A percentile compares a stretch with the other conserved stretches of the same genome.
phyloP scores from a whole-genome alignment of 2,888 invertebrate genomes.

The Thalpophila matura region DNA sequence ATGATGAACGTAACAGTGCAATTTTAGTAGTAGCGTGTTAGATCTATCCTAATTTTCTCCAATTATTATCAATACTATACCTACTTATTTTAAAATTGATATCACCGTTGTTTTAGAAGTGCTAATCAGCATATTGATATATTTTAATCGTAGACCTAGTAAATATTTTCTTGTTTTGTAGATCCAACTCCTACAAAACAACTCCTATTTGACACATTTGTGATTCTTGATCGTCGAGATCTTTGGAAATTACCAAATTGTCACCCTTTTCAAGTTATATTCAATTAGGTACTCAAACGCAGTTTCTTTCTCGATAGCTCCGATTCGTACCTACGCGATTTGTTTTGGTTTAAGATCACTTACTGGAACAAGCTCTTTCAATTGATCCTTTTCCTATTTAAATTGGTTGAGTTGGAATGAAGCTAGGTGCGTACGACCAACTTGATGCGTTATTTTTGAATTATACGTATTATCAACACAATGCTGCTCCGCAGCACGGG shows the following conservation, averaged over 20 bases:
- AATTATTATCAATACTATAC: not conserved
- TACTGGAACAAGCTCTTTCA: too few species aligned
- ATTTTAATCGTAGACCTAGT: not conserved
- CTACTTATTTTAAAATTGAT: not conserved
- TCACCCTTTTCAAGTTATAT: too few species aligned
- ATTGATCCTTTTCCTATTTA: too few species aligned
- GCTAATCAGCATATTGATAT: constrained; percentile 2
- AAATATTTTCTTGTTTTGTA: constrained; percentile 4
- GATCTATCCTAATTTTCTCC: not conserved
- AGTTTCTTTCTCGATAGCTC: too few species aligned
- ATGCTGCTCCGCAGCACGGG: too few species aligned
- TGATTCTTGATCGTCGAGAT: constrained; percentile 15
- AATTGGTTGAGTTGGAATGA: too few species aligned
- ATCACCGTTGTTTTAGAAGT: constrained; percentile 1
- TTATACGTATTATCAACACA: too few species aligned
- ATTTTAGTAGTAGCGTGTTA: constrained; percentile 18
- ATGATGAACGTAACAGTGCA: constrained; percentile 16
- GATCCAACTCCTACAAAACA: not conserved
- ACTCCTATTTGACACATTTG: not conserved
- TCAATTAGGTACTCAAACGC: too few species aligned
- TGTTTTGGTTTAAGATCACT: too few species aligned
- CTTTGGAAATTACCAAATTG: constrained; percentile 21
- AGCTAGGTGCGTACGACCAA: too few species aligned
- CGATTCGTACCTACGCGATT: too few species aligned
- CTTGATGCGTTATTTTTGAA: too few species aligned